Evolutionary conservation across 1,140 invertebrate genomes (phyloP).

Genomic region (Arion vulgaris): DNA sequence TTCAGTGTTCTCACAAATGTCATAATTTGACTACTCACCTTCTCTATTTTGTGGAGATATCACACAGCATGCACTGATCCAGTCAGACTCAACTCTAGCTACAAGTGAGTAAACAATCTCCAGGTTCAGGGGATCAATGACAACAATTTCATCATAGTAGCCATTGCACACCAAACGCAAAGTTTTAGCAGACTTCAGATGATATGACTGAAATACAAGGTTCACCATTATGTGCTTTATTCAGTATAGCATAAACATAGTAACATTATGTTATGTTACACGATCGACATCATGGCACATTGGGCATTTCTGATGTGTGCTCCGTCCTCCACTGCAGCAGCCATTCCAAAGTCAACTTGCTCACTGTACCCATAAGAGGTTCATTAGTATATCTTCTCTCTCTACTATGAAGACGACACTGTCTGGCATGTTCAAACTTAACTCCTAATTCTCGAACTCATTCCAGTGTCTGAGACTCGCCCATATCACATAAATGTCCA

Average conservation of each 20-base stretch:
- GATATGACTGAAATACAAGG: slow-evolving; percentile 81
- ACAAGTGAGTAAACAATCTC: slow-evolving; percentile 93
- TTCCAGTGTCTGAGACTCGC: too few species aligned
- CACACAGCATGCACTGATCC: slow-evolving; percentile 96
- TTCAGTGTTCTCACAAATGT: background rate
- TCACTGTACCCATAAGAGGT: too few species aligned
- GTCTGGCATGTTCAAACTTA: too few species aligned
- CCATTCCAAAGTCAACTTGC: too few species aligned
- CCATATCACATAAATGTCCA: too few species aligned
- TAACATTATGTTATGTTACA: too few species aligned
- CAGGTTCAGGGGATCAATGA: slow-evolving; percentile 96
- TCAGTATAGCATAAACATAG: background rate
- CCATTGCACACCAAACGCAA: slow-evolving; percentile 92
- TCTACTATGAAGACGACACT: too few species aligned
- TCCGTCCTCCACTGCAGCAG: too few species aligned
- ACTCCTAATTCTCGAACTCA: too few species aligned
- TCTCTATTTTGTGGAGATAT: slow-evolving; percentile 81
- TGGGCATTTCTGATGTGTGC: too few species aligned
- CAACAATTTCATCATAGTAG: slow-evolving; percentile 97
- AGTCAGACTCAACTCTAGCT: slow-evolving; percentile 96
- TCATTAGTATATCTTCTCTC: too few species aligned
- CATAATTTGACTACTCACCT: slow-evolving; percentile 57
- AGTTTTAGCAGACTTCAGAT: slow-evolving; percentile 85
- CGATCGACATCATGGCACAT: too few species aligned
- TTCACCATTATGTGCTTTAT: background rate